Evolutionary conservation across 2,113 vertebrate species (phyloP).

Genomic region (human (Homo sapiens)): GRCh38 chr19:54538001-54538500

Average conservation of each 20-base stretch:
- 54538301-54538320: not conserved
- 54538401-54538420: too few relatives aligned
- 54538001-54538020: not conserved
- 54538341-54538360: not conserved
- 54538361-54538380: not conserved
- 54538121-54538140: not conserved
- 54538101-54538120: not conserved
- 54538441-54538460: too few relatives aligned
- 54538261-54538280: not conserved
- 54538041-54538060: too few relatives aligned
- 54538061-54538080: fast-evolving
- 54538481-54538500: too few relatives aligned
- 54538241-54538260: not conserved
- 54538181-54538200: fast-evolving
- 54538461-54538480: too few relatives aligned
- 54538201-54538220: too few relatives aligned
- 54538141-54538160: not conserved
- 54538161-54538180: not conserved
- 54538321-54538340: fast-evolving
- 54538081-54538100: not conserved
- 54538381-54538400: too few relatives aligned
- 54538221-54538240: not conserved
- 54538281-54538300: not conserved
- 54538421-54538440: too few relatives aligned
- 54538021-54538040: not conserved